phyloP scores from a whole-genome alignment of 2,888 invertebrate species.

The Cantharis rustica region DNA sequence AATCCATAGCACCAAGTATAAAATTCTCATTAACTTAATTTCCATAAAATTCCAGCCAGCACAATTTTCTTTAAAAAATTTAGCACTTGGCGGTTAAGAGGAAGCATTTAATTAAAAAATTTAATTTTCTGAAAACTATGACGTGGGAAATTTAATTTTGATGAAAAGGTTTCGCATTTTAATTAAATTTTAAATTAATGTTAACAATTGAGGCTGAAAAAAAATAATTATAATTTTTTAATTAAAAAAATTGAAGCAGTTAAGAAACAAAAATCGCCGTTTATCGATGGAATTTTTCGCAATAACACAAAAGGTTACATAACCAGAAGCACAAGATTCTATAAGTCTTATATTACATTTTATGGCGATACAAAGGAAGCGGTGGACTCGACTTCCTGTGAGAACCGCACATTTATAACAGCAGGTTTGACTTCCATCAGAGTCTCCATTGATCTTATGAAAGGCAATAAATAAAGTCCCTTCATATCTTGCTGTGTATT shows the following conservation, averaged over 20 bases:
- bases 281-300: neutral
- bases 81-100: neutral
- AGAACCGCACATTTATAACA: constrained; percentile 18
- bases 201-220: neutral
- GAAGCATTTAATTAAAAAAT: neutral
- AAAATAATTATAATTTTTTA: neutral
- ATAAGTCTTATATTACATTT: constrained; percentile 20
- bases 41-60: neutral
- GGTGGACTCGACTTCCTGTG: constrained; percentile 26
- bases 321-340: constrained; percentile 13
- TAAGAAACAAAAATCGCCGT: neutral
- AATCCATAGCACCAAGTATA: neutral
- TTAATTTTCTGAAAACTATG: neutral
- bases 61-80: neutral
- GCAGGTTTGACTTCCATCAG: constrained; percentile 27
- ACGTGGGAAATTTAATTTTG: neutral
- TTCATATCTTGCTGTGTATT: constrained; percentile 17
- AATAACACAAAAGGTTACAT: constrained; percentile 6
- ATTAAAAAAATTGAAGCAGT: neutral
- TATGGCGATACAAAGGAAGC: constrained; percentile 25
- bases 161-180: neutral
- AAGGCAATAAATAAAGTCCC: constrained; percentile 25
- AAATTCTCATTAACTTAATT: neutral
- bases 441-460: constrained; percentile 23
- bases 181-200: neutral